Conservation (phyloP, 2,888 invertebrate genomes). For the Sericinus montela region DNA sequence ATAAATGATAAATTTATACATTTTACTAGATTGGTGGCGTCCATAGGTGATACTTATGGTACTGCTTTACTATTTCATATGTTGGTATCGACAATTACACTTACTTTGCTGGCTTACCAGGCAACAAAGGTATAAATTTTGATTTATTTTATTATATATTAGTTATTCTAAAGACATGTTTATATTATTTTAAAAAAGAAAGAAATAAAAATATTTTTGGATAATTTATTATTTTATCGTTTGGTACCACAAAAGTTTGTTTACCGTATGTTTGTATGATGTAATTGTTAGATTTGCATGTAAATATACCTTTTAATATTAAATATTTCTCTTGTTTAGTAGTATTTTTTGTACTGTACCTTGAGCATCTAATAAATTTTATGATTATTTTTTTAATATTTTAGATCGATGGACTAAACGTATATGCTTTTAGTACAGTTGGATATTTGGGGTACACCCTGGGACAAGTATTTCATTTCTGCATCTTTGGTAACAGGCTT, state of each 20-base stretch:
- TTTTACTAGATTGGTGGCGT: constrained; percentile 85
- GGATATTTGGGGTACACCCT: constrained; percentile 89
- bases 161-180: too few species aligned
- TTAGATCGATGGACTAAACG: constrained; percentile 86
- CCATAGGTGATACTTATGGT: constrained; percentile 91
- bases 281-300: too few species aligned
- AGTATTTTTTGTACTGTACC: too few species aligned
- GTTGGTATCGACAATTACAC: constrained; percentile 90
- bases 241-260: too few species aligned
- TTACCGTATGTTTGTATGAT: too few species aligned
- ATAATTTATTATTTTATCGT: too few species aligned
- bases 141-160: too few species aligned
- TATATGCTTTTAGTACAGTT: constrained; percentile 87
- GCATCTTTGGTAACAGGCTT: constrained; percentile 91
- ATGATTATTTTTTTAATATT: constrained; percentile 17
- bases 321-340: too few species aligned
- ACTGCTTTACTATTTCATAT: constrained; percentile 91
- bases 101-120: constrained; percentile 91
- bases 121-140: constrained; percentile 84
- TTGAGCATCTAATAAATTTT: too few species aligned
- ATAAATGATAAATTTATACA: background rate
- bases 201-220: too few species aligned
- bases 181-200: too few species aligned
- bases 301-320: too few species aligned
- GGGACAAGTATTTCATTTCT: constrained; percentile 92